A percentile compares a stretch with the other conserved stretches of the same genome.
phyloP scores from a whole-genome alignment of 2,888 invertebrate genomes.

The Hyles lineata region DNA sequence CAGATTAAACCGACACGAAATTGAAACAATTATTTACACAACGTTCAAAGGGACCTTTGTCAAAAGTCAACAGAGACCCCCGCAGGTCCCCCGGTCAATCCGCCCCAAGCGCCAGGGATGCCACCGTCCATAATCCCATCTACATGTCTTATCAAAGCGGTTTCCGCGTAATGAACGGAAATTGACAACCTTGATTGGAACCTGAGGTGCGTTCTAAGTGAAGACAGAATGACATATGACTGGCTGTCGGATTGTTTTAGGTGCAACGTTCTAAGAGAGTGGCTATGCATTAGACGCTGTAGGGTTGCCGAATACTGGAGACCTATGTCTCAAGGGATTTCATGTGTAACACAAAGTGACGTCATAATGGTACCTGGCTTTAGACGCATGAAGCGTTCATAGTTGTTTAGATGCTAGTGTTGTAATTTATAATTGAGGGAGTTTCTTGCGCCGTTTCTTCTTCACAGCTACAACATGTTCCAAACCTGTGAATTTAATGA shows the following conservation, averaged over 20 bases:
- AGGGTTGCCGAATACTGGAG: neutral
- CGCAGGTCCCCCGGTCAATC: slow-evolving; percentile 12
- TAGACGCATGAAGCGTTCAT: neutral
- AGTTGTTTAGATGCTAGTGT: too few species aligned
- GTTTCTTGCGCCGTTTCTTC: too few species aligned
- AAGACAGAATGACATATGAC: slow-evolving; percentile 43
- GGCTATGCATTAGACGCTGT: neutral
- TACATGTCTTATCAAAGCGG: slow-evolving; percentile 78
- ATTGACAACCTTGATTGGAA: slow-evolving; percentile 68
- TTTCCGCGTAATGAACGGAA: slow-evolving; percentile 63
- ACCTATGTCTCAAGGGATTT: neutral
- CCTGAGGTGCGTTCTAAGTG: slow-evolving; percentile 38
- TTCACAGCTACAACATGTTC: too few species aligned
- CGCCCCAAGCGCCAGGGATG: slow-evolving; percentile 45
- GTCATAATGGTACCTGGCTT: neutral
- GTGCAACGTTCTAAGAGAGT: neutral
- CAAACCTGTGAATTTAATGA: too few species aligned
- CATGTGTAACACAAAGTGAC: neutral
- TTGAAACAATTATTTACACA: neutral
- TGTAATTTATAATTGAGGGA: too few species aligned
- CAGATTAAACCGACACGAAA: neutral
- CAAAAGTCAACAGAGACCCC: neutral
- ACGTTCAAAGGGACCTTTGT: neutral
- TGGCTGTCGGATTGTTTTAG: slow-evolving; percentile 17
- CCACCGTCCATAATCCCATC: slow-evolving; percentile 65